Evolutionary conservation across 1,140 invertebrate species (phyloP), one percentile per base, ranked within the genome.

Genomic region (Scaptomyza montana): DNA sequence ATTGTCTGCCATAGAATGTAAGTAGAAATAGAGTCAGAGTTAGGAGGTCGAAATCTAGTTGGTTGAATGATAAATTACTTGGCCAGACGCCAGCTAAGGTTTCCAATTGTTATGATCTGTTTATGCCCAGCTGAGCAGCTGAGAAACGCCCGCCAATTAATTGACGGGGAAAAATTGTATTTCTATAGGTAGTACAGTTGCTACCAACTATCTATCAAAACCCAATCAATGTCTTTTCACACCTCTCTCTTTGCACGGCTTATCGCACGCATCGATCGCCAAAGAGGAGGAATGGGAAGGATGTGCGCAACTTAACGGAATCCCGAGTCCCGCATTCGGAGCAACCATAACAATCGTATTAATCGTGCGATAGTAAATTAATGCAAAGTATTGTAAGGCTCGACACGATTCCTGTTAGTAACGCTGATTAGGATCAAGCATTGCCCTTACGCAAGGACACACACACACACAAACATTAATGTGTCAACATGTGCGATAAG

Each of bases 381-480:
- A 86, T 86, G 74, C 81, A 86, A 74, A 69, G 54, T 63, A 57
- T 85, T 82, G 75, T 78, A 50, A 66, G 71, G 74, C 69, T 63
- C 65, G 64, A 82, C 78, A 84, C 84, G 77, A 89, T 89, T 84
- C 84, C 70, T 89, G 84, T 89, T 89, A 89, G 84, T 80, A 80
- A 80, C 80, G 84, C 73, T 66, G 84, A 89, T 89, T 89, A 89
- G 68, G 80, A 89, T 89, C 84, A 72, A 43, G 66, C 73, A 62
- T 59, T 25, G 70, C 73, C 66, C 79, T 72, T 79, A 89, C 79
- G 79, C 77, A 36, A 36, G 30, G 30, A 30, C 3, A 30, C 30
- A 89, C 82, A 56, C 25, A 54, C 41, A 55, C 39, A 50, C 46
- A 62, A 19, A 84, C 85, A 89, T 89, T 89, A 89, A 89, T 89